A percentile compares a stretch with the other conserved stretches of the same genome.
These are phyloP conservation scores for Tenebrio molitor DNA, from an alignment of 1,140 invertebrate species.

Conservation along the genomic window DNA sequence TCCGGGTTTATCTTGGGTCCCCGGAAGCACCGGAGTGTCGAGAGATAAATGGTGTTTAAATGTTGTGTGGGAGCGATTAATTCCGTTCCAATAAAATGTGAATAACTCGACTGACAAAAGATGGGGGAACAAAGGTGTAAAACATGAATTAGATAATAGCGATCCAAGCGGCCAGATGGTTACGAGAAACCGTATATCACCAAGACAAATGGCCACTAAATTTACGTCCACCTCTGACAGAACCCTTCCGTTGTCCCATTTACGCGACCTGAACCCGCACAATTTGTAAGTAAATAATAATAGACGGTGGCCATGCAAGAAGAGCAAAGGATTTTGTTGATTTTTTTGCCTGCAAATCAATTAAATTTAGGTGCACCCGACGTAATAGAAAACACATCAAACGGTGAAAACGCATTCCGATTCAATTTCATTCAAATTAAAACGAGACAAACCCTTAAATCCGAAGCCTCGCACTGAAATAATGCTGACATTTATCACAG, in stretches of 20 bases:
- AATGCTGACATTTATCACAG: constrained; percentile 46
- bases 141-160: constrained; percentile 59
- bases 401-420: constrained; percentile 42
- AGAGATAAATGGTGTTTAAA: background rate
- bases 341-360: background rate
- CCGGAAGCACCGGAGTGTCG: too few relatives aligned
- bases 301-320: background rate
- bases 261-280: constrained; percentile 30
- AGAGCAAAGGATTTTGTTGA: background rate
- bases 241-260: constrained; percentile 46
- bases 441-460: constrained; percentile 48
- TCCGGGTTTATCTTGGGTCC: too few relatives aligned
- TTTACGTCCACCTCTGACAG: constrained; percentile 52
- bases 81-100: constrained; percentile 18
- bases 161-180: constrained; percentile 52
- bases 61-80: background rate
- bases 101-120: constrained; percentile 45
- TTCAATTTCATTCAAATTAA: constrained; percentile 50
- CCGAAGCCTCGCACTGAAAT: constrained; percentile 40
- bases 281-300: constrained; percentile 39
- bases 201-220: constrained; percentile 60
- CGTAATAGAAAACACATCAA: constrained; percentile 40
- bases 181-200: constrained; percentile 55
- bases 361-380: constrained; percentile 7
- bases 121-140: constrained; percentile 55